Percentiles rank a stretch among this genome's conserved stretches.
These are phyloP conservation scores for Chaetoderma sp. DNA, from an alignment of 2,888 invertebrate genomes.

Conservation along the genomic window DNA sequence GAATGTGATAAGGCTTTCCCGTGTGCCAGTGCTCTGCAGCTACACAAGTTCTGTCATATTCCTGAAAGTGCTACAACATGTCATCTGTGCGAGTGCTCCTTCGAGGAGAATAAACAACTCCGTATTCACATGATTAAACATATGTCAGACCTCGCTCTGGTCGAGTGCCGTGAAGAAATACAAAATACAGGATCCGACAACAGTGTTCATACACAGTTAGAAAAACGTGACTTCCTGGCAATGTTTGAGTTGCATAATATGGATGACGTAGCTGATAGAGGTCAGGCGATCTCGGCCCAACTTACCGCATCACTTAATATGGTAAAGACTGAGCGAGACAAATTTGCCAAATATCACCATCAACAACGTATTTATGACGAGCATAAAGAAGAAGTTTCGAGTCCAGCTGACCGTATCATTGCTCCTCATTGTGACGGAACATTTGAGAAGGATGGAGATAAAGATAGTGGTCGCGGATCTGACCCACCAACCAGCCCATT, in stretches of 20 bases:
- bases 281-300: constrained; percentile 62
- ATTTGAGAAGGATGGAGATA: too few species aligned
- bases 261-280: constrained; percentile 54
- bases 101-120: constrained; percentile 72
- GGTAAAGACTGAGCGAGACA: too few species aligned
- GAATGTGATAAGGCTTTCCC: constrained; percentile 68
- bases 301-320: too few species aligned
- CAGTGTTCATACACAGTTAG: too few species aligned
- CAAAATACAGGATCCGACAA: constrained; percentile 33
- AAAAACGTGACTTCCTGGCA: constrained; percentile 86
- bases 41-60: constrained; percentile 61
- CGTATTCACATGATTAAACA: constrained; percentile 62
- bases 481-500: too few species aligned
- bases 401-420: too few species aligned
- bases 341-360: too few species aligned
- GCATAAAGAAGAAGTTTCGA: too few species aligned
- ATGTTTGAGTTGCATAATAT: constrained; percentile 78
- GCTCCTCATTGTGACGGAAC: too few species aligned
- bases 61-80: constrained; percentile 59
- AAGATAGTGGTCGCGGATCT: too few species aligned
- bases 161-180: constrained; percentile 69
- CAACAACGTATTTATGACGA: too few species aligned
- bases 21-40: constrained; percentile 60
- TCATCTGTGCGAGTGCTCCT: constrained; percentile 73
- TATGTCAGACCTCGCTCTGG: constrained; percentile 50